These are phyloP conservation scores for Cynopterus brachyotis DNA, from an alignment of 2,113 vertebrate species.

Conservation along the genomic window DNA sequence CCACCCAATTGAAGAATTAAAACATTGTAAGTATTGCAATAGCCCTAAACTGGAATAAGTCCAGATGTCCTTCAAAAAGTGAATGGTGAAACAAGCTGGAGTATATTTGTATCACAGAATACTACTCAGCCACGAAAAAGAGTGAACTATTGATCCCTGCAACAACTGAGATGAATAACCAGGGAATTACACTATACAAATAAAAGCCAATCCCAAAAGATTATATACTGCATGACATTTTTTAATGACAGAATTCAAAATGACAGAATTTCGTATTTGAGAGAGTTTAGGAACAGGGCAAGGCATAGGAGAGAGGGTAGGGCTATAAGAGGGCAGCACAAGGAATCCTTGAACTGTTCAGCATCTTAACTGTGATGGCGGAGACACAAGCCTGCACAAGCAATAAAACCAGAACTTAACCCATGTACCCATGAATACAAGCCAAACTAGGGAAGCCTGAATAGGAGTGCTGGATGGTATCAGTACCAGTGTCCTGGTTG, in stretches of 20 bases:
- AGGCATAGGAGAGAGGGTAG: rapidly evolving
- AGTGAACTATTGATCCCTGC: neutral
- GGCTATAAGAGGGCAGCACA: no score
- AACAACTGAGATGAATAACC: neutral
- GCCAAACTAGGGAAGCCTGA: neutral
- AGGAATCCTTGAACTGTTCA: neutral
- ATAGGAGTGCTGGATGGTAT: neutral
- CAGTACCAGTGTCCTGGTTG: neutral
- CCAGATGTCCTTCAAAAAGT: neutral
- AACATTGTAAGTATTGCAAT: neutral
- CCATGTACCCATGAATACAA: rapidly evolving
- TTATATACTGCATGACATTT: neutral
- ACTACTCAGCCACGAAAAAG: neutral
- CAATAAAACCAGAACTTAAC: neutral
- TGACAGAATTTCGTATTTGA: neutral
- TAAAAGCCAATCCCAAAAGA: neutral
- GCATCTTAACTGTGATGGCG: neutral
- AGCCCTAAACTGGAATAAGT: neutral
- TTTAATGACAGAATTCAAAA: neutral
- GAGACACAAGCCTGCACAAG: rapidly evolving
- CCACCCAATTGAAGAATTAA: neutral
- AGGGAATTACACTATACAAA: neutral
- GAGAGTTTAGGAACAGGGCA: neutral
- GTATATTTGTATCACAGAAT: no score
- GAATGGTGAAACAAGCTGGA: neutral